These are phyloP conservation scores for Apotomis turbidana DNA, from an alignment of 2,888 invertebrate genomes.

Conservation along the genomic window DNA sequence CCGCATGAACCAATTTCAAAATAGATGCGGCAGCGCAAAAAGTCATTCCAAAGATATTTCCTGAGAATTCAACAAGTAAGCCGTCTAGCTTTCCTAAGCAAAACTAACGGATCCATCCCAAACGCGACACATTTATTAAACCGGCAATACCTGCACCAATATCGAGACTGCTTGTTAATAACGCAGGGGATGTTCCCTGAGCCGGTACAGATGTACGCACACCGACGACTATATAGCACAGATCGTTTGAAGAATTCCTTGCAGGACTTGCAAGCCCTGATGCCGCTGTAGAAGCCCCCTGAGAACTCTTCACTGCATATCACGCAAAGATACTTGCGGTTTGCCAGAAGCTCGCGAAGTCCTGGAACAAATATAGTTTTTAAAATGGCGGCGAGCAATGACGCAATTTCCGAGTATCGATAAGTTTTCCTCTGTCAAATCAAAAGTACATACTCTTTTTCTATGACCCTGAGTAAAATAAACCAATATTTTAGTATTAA, in stretches of 20 bases:
- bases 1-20: too few species aligned
- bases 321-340: conserved; percentile 49
- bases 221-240: conserved; percentile 52
- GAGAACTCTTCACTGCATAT: conserved; percentile 59
- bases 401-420: too few species aligned
- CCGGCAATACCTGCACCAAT: conserved; percentile 58
- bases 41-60: too few species aligned
- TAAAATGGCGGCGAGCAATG: too few species aligned
- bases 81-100: conserved; percentile 46
- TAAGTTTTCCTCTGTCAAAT: too few species aligned
- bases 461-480: too few species aligned
- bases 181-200: conserved; percentile 45
- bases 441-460: too few species aligned
- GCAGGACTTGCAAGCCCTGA: conserved; percentile 64
- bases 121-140: conserved; percentile 55
- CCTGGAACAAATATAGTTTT: neutral
- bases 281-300: conserved; percentile 60
- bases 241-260: conserved; percentile 67
- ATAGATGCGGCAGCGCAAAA: too few species aligned
- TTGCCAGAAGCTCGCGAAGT: conserved; percentile 22
- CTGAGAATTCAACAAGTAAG: neutral
- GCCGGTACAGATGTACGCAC: conserved; percentile 53
- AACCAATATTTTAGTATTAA: too few species aligned
- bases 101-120: conserved; percentile 55
- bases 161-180: conserved; percentile 53